These are phyloP conservation scores for Belonocnema kinseyi DNA, from an alignment of 1,140 invertebrate species.

Conservation along the genomic window DNA sequence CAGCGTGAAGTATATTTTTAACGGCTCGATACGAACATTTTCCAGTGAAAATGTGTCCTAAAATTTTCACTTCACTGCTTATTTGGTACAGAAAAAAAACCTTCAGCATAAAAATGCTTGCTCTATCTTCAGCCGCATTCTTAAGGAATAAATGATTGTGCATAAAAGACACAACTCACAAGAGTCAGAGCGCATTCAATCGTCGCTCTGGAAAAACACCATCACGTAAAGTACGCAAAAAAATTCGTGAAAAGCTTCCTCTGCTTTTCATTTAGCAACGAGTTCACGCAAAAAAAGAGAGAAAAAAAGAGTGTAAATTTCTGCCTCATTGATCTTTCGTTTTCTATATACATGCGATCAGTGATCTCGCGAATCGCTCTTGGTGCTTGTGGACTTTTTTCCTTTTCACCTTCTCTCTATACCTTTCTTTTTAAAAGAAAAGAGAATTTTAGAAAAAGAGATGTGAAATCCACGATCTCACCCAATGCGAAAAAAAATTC, in stretches of 20 bases:
- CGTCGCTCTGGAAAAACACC: background rate
- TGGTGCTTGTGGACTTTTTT: constrained; percentile 4
- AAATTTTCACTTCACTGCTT: no score
- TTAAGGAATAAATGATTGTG: background rate
- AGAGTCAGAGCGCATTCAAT: background rate
- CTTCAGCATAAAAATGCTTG: background rate
- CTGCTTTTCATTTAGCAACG: constrained; percentile 4
- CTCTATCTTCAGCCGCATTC: background rate
- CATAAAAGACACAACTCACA: background rate
- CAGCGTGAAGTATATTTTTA: no score
- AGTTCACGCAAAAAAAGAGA: constrained; percentile 4
- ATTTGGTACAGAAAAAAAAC: no score
- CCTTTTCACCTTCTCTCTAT: background rate
- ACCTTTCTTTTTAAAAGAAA: background rate
- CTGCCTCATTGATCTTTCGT: constrained; percentile 28
- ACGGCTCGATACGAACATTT: no score
- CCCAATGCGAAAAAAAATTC: background rate
- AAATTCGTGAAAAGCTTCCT: background rate
- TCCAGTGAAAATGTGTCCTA: no score
- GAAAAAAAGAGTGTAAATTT: background rate
- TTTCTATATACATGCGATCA: constrained; percentile 4
- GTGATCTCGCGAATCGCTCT: constrained; percentile 9
- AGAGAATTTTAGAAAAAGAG: constrained; percentile 1
- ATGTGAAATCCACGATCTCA: background rate
- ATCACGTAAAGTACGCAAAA: constrained; percentile 4